Evolutionary conservation across 2,888 invertebrate genomes (phyloP).

Genomic region (Troides oblongomaculatus): DNA sequence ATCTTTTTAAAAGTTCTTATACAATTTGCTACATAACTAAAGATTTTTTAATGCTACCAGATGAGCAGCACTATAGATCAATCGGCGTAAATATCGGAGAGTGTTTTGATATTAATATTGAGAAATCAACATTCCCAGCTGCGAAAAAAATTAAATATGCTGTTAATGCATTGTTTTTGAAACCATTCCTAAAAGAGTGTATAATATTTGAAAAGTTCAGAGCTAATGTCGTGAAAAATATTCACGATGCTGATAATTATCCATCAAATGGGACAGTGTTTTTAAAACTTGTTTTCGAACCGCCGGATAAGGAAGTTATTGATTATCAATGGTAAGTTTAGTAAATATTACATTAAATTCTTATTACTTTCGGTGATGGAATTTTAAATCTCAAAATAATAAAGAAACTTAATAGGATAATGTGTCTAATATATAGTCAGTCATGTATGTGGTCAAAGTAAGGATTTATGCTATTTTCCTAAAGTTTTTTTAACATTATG

Average conservation of each 20-base stretch:
- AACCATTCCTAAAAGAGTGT: conserved; percentile 62
- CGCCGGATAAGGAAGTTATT: conserved; percentile 81
- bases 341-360: conserved; percentile 4
- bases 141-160: conserved; percentile 42
- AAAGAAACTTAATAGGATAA: too few species aligned
- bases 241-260: conserved; percentile 48
- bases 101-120: conserved; percentile 40
- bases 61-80: conserved; percentile 47
- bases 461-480: too few species aligned
- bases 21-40: conserved; percentile 58
- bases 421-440: too few species aligned
- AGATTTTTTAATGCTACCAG: conserved; percentile 49
- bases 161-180: conserved; percentile 56
- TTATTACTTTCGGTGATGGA: neutral
- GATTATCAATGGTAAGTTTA: conserved; percentile 84
- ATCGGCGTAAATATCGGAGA: conserved; percentile 53
- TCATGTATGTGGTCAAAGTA: too few species aligned
- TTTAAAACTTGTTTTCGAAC: conserved; percentile 74
- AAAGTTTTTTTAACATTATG: neutral
- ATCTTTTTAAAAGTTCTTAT: conserved; percentile 54
- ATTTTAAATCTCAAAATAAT: too few species aligned
- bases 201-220: conserved; percentile 57
- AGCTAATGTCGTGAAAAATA: conserved; percentile 51
- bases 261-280: conserved; percentile 49
- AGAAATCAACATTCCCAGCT: conserved; percentile 37